A percentile compares a stretch with the other conserved stretches of the same genome.
Conservation (phyloP, 2,113 vertebrate species). For the Brienomyrus brachyistius region DNA sequence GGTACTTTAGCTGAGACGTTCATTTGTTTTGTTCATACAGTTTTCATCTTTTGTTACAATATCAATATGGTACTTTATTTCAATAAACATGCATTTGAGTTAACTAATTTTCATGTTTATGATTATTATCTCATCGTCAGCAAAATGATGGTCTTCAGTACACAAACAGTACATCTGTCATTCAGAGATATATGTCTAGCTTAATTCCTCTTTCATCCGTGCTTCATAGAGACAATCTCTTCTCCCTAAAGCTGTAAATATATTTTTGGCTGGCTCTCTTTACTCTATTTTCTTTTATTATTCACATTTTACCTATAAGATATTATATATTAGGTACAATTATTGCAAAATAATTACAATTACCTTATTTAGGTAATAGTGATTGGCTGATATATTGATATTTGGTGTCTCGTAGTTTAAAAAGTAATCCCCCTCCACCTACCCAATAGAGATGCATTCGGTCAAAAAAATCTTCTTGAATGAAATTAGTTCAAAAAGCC, state of each 20-base stretch:
- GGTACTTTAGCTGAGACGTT: slow-evolving; percentile 26
- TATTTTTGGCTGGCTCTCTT: neutral
- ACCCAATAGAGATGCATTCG: neutral
- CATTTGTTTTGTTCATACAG: slow-evolving; percentile 40
- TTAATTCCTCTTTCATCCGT: neutral
- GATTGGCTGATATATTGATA: neutral
- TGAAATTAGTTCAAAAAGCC: neutral
- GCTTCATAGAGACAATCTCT: neutral
- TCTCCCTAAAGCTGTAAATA: neutral
- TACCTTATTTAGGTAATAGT: neutral
- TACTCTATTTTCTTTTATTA: neutral
- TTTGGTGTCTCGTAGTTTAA: neutral
- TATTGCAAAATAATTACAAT: neutral
- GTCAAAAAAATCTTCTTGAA: neutral
- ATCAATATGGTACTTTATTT: slow-evolving; percentile 60
- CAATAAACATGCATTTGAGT: slow-evolving; percentile 66
- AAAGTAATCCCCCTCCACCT: neutral
- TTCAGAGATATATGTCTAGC: neutral
- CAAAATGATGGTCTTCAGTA: neutral
- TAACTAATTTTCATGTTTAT: slow-evolving; percentile 40
- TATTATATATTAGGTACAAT: neutral
- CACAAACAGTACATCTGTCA: neutral
- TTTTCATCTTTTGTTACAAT: slow-evolving; percentile 48
- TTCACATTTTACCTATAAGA: neutral
- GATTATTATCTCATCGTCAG: slow-evolving; percentile 13